Percentiles rank a stretch among this genome's conserved stretches.
phyloP scores from a whole-genome alignment of 2,888 invertebrate genomes.

The Cheilosia variabilis region DNA sequence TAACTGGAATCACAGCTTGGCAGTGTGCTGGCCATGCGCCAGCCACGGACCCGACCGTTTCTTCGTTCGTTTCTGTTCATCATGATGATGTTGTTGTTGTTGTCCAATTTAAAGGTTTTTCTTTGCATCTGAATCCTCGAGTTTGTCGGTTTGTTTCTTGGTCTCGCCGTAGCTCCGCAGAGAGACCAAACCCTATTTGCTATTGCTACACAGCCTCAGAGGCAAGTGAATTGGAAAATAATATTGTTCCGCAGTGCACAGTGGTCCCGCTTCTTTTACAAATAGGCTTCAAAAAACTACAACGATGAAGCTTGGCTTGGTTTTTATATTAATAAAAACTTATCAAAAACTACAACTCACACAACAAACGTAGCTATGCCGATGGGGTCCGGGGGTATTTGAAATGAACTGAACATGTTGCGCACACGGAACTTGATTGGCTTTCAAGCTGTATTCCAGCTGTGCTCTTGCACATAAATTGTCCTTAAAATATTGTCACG shows the following conservation, averaged over 20 bases:
- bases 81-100: background rate
- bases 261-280: too few relatives aligned
- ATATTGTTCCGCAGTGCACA: constrained; percentile 3
- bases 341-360: too few relatives aligned
- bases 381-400: too few relatives aligned
- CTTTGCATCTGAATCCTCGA: constrained; percentile 13
- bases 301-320: too few relatives aligned
- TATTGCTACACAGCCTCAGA: constrained; percentile 33
- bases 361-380: too few relatives aligned
- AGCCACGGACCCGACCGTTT: constrained; percentile 55
- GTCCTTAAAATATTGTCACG: too few relatives aligned
- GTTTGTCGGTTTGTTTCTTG: constrained; percentile 24
- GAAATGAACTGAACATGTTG: too few relatives aligned
- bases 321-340: too few relatives aligned
- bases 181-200: constrained; percentile 37
- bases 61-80: background rate
- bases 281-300: too few relatives aligned
- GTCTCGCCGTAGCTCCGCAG: constrained; percentile 17
- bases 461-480: too few relatives aligned
- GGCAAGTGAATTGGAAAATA: constrained; percentile 69
- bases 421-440: too few relatives aligned
- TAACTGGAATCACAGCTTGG: constrained; percentile 68
- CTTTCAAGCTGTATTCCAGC: too few relatives aligned
- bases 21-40: constrained; percentile 73
- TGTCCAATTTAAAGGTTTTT: constrained; percentile 49